phyloP scores from a whole-genome alignment of 2,797 vertebrate species.

The Naso thynnoides region DNA sequence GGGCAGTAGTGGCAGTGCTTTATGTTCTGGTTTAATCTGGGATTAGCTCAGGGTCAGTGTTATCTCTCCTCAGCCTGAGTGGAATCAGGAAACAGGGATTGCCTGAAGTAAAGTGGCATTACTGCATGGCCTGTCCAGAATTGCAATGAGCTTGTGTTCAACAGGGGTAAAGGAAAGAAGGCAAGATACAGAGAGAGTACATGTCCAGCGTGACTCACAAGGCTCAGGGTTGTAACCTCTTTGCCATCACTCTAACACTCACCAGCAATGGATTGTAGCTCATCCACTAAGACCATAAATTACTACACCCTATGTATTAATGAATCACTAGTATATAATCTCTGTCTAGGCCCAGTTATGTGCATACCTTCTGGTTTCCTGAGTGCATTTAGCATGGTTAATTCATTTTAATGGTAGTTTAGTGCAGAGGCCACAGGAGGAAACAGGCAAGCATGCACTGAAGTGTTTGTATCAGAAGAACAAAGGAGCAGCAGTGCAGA shows the following conservation, averaged over 20 bases:
- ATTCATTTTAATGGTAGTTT: constrained; percentile 63
- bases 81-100: constrained; percentile 83
- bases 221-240: constrained; percentile 45
- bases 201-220: constrained; percentile 36
- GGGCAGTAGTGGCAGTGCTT: constrained; percentile 69
- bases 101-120: constrained; percentile 78
- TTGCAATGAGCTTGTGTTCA: constrained; percentile 60
- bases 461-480: constrained; percentile 24
- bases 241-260: constrained; percentile 49
- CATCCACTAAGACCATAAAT: constrained; percentile 51
- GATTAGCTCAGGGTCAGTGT: constrained; percentile 84
- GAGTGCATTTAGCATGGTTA: constrained; percentile 51
- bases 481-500: constrained; percentile 18
- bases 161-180: constrained; percentile 19
- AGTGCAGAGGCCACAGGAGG: constrained; percentile 27
- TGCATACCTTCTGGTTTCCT: constrained; percentile 65
- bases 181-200: constrained; percentile 25
- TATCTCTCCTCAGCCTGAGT: constrained; percentile 76
- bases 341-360: constrained; percentile 55
- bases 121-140: constrained; percentile 63
- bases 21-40: constrained; percentile 81
- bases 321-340: constrained; percentile 54
- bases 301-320: constrained; percentile 54
- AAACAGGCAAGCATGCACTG: constrained; percentile 1
- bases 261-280: constrained; percentile 3